Evolutionary conservation across 2,797 vertebrate species (phyloP), one percentile per base, ranked within the genome.

Genomic region (Pangasius macronema): DNA sequence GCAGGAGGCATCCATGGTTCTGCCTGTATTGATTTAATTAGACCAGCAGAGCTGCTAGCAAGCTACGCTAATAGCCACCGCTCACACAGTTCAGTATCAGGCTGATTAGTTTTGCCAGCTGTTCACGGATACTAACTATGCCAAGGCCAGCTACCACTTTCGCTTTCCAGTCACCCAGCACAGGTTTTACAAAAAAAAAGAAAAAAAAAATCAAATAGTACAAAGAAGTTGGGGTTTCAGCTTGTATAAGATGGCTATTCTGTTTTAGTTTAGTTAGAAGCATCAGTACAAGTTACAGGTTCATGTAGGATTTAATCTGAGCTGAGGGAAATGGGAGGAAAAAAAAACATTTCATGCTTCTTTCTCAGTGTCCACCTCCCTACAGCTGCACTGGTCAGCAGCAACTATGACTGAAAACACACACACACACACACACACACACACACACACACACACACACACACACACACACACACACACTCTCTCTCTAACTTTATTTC

Each of bases 11-110:
- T 75, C 79, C 76, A 59, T 86, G 85, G 75, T 86, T 85, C 70
- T 84, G 85, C 84, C 81, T 89, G 84, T 84, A 90, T 88, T 90
- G 91, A 91, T 92, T 91, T 90, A 91, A 92, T 91, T 91, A 90
- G 90, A 82, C 84, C 85, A 16, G 49, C 70, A 63, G 88, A 80
- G 77, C 88, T 88, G 88, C 83, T 88, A 87, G 83, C 63, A 83
- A 83, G 68, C 63, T 83, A 83, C 53, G 68, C 82, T 88, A 88
- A 90, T 86, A 87, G 80, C 82, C 55, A 63, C 84, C 27, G 55
- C 65, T 83, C 86, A 76, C 42, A 63, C 39, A 49, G 82, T 67
- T 73, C 0, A 76, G 82, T 83, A 90, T 81, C 84, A 87, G 88
- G 77, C 77, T 91, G 82, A 85, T 90, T 87, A 80, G 85, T 82